phyloP scores from a whole-genome alignment of 2,888 invertebrate species.

The Agrotis segetum region DNA sequence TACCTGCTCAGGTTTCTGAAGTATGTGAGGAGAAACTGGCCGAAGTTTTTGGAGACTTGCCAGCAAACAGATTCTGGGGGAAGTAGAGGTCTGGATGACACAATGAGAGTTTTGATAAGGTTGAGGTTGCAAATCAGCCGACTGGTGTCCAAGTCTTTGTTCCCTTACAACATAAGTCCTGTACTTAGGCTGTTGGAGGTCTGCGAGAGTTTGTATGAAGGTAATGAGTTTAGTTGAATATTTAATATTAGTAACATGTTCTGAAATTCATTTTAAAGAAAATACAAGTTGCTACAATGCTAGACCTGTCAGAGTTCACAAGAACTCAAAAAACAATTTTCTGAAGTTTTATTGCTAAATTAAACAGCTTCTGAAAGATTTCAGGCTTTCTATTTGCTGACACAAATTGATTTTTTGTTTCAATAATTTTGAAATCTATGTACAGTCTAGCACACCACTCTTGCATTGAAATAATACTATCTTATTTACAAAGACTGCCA shows the following conservation, averaged over 20 bases:
- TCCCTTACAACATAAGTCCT: slow-evolving; percentile 97
- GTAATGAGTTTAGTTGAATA: slow-evolving; percentile 94
- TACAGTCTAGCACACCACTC: slow-evolving; percentile 34
- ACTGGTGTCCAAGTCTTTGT: slow-evolving; percentile 95
- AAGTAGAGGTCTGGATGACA: slow-evolving; percentile 93
- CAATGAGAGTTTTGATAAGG: slow-evolving; percentile 95
- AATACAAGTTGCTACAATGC: slow-evolving; percentile 35
- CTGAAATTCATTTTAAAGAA: slow-evolving; percentile 28
- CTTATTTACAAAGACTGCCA: slow-evolving; percentile 72
- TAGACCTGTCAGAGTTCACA: slow-evolving; percentile 20
- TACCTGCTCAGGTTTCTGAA: slow-evolving; percentile 96
- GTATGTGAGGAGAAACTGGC: slow-evolving; percentile 96
- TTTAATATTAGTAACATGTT: slow-evolving; percentile 6
- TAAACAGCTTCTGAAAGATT: neutral
- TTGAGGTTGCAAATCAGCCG: slow-evolving; percentile 95
- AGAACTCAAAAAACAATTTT: neutral
- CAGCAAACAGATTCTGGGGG: slow-evolving; percentile 91
- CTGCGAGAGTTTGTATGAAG: slow-evolving; percentile 96
- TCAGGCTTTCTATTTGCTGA: neutral
- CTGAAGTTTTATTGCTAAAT: neutral
- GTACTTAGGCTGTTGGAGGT: slow-evolving; percentile 95
- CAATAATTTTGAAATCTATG: slow-evolving; percentile 1
- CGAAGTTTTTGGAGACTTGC: slow-evolving; percentile 95
- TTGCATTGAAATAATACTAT: slow-evolving; percentile 49
- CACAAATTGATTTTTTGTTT: slow-evolving; percentile 1